Evolutionary conservation across 2,888 invertebrate genomes (phyloP).

Genomic region (Dryobota labecula): DNA sequence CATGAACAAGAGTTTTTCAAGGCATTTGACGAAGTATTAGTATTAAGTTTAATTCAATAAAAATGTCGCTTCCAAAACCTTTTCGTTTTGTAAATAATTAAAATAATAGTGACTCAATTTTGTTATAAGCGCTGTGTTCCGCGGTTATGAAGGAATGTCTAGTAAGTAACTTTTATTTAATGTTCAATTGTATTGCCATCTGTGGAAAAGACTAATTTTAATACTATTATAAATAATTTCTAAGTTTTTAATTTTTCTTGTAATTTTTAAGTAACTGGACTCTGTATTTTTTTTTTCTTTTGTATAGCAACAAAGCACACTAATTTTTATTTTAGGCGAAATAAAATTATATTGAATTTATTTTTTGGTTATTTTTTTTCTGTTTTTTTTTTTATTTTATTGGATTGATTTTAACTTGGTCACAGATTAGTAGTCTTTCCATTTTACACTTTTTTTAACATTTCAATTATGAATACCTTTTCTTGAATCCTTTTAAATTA

Average conservation of each 20-base stretch:
- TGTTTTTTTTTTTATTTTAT: neutral
- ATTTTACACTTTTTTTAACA: neutral
- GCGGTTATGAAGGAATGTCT: slow-evolving; percentile 32
- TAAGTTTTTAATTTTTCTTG: slow-evolving; percentile 71
- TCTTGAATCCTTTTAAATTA: neutral
- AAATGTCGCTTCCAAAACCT: slow-evolving; percentile 37
- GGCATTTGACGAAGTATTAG: slow-evolving; percentile 39
- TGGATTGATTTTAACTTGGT: neutral
- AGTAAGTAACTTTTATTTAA: slow-evolving; percentile 74
- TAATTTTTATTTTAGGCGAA: slow-evolving; percentile 66
- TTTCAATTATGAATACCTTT: neutral
- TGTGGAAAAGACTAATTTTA: slow-evolving; percentile 88
- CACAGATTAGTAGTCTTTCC: neutral
- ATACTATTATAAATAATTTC: slow-evolving; percentile 77
- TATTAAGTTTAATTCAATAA: slow-evolving; percentile 19
- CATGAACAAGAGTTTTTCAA: neutral
- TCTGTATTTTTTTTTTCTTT: slow-evolving; percentile 63
- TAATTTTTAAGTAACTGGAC: slow-evolving; percentile 66
- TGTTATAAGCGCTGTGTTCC: slow-evolving; percentile 31
- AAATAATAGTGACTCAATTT: slow-evolving; percentile 54
- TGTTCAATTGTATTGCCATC: slow-evolving; percentile 89
- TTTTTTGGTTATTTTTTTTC: slow-evolving; percentile 49
- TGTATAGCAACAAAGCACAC: slow-evolving; percentile 66
- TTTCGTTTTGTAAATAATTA: slow-evolving; percentile 52
- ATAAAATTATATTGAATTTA: slow-evolving; percentile 69